These are phyloP conservation scores for Benthosema pterotum DNA, from an alignment of 2,797 vertebrate species.

Conservation along the genomic window DNA sequence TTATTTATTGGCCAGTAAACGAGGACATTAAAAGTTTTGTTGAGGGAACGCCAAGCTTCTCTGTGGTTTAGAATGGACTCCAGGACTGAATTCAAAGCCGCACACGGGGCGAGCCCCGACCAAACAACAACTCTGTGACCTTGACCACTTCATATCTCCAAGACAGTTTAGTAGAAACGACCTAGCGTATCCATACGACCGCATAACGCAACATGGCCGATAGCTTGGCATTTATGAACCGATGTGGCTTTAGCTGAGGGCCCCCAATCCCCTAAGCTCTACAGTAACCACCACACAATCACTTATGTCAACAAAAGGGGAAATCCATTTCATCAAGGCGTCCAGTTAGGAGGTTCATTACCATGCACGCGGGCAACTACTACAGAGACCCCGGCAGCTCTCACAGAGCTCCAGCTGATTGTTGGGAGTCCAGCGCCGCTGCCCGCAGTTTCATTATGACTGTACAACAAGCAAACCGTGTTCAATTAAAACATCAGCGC, in stretches of 20 bases:
- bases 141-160: slow-evolving; percentile 49
- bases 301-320: slow-evolving; percentile 72
- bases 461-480: slow-evolving; percentile 26
- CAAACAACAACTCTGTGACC: slow-evolving; percentile 53
- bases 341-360: slow-evolving; percentile 64
- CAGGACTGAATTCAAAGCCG: slow-evolving; percentile 24
- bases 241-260: slow-evolving; percentile 62
- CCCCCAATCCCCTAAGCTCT: slow-evolving; percentile 63
- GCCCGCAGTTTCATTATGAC: slow-evolving; percentile 30
- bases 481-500: slow-evolving; percentile 45
- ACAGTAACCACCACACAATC: slow-evolving; percentile 75
- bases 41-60: neutral
- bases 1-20: slow-evolving; percentile 40
- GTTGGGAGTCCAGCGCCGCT: slow-evolving; percentile 6
- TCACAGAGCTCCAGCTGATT: slow-evolving; percentile 36
- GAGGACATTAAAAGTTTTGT: slow-evolving; percentile 31
- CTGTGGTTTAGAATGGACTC: slow-evolving; percentile 18
- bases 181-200: slow-evolving; percentile 48
- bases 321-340: slow-evolving; percentile 74
- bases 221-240: slow-evolving; percentile 52
- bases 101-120: slow-evolving; percentile 28
- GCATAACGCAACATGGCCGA: slow-evolving; percentile 36
- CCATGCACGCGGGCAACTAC: slow-evolving; percentile 52
- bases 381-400: slow-evolving; percentile 32
- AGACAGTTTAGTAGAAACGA: slow-evolving; percentile 50